These are phyloP conservation scores for Cistogaster globosa DNA, from an alignment of 2,888 invertebrate species.

Conservation along the genomic window DNA sequence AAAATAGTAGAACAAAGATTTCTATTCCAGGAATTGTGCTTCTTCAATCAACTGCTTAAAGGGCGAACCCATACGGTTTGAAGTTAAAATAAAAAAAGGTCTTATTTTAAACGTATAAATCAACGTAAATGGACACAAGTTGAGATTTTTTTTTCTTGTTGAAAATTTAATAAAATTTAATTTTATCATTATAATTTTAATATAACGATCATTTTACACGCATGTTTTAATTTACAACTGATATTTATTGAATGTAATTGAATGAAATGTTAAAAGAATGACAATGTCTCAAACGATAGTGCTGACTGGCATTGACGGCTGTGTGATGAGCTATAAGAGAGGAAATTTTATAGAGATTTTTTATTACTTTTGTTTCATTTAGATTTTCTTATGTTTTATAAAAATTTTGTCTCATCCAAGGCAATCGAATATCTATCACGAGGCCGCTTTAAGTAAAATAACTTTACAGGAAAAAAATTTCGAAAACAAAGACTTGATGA, in stretches of 20 bases:
- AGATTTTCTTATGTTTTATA: no score
- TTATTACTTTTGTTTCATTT: neutral
- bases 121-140: constrained; percentile 62
- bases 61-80: constrained; percentile 1
- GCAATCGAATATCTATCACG: no score
- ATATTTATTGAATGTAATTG: constrained; percentile 58
- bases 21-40: constrained; percentile 56
- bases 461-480: no score
- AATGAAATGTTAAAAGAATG: constrained; percentile 26
- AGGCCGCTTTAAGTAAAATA: no score
- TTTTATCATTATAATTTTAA: constrained; percentile 63
- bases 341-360: neutral
- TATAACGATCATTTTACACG: constrained; percentile 68
- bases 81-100: constrained; percentile 28
- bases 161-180: constrained; percentile 59
- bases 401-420: no score
- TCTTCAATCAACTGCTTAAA: constrained; percentile 15
- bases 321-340: neutral
- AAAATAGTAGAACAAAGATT: constrained; percentile 34
- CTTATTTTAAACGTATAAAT: constrained; percentile 64
- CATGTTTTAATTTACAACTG: constrained; percentile 61
- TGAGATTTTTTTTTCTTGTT: constrained; percentile 38
- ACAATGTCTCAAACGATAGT: neutral
- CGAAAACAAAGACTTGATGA: no score
- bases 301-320: neutral